Conservation (phyloP, 2,888 invertebrate species). For the Leptopilina syphax region DNA sequence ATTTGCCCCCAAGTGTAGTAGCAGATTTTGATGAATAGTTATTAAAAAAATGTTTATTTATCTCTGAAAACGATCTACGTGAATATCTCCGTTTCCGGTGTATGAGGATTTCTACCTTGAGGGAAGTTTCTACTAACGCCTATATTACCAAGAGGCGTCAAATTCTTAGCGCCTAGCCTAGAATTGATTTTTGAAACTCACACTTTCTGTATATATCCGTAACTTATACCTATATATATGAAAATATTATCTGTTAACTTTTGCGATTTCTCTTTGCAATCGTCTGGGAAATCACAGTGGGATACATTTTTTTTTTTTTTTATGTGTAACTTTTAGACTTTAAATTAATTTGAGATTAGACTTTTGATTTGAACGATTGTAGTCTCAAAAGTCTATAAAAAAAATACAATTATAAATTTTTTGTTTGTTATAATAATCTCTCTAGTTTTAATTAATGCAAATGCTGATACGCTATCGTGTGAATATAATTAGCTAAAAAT, state of each 20-base stretch:
- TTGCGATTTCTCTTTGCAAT: conserved; percentile 38
- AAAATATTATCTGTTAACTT: conserved; percentile 34
- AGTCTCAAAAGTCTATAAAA: no score
- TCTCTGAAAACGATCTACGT: not conserved
- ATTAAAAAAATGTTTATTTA: not conserved
- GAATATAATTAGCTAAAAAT: not conserved
- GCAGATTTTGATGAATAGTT: no score
- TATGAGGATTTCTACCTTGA: conserved; percentile 22
- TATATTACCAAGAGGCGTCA: conserved; percentile 6
- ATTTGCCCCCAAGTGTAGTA: no score
- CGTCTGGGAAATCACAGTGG: conserved; percentile 24
- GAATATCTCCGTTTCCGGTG: conserved; percentile 4
- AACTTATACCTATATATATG: conserved; percentile 4
- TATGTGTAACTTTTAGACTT: not conserved
- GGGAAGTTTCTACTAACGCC: conserved; percentile 1
- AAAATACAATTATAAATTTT: no score
- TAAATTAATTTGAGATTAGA: not conserved
- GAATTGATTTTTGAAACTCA: conserved; percentile 29
- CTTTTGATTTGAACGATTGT: no score
- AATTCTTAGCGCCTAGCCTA: conserved; percentile 20
- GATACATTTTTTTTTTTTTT: not conserved
- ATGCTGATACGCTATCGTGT: not conserved
- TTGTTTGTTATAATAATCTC: not conserved
- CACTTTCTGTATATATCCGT: conserved; percentile 6
- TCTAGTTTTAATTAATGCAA: not conserved